Percentiles rank a stretch among this genome's conserved stretches.
Evolutionary conservation across 1,140 invertebrate genomes (phyloP).

Genomic region (Bombus cullumanus): DNA sequence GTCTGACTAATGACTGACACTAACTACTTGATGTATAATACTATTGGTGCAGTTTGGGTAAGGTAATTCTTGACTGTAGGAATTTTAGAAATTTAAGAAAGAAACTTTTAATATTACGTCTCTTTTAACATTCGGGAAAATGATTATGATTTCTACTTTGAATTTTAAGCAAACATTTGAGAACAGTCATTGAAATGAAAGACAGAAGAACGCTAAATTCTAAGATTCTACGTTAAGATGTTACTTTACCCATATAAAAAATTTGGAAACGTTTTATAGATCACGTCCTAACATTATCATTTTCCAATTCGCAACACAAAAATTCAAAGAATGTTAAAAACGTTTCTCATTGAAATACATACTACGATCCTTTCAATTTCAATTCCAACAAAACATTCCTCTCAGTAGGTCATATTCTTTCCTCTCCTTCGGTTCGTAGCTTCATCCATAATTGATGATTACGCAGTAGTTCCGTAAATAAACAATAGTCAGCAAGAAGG

Average conservation of each 20-base stretch:
- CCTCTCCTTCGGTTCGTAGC: background rate
- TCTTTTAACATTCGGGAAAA: background rate
- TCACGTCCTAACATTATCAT: background rate
- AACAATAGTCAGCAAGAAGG: slow-evolving; percentile 48
- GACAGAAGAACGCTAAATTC: background rate
- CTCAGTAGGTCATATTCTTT: background rate
- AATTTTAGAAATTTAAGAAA: background rate
- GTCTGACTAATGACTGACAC: background rate
- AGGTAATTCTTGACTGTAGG: background rate
- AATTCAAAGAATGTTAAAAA: background rate
- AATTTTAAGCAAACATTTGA: background rate
- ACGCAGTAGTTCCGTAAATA: slow-evolving; percentile 32
- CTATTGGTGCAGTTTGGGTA: background rate
- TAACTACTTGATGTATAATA: background rate
- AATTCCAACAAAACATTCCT: background rate
- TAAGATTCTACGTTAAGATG: too few relatives aligned
- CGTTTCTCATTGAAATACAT: background rate
- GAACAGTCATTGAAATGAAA: background rate
- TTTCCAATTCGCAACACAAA: background rate
- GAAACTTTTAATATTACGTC: background rate
- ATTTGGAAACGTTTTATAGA: background rate
- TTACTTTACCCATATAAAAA: too few relatives aligned
- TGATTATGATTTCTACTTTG: background rate
- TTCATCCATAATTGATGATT: slow-evolving; percentile 66
- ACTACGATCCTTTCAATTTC: background rate